Evolutionary conservation across 1,140 invertebrate species (phyloP), one percentile per base, ranked within the genome.

Genomic region (Maconellicoccus hirsutus): DNA sequence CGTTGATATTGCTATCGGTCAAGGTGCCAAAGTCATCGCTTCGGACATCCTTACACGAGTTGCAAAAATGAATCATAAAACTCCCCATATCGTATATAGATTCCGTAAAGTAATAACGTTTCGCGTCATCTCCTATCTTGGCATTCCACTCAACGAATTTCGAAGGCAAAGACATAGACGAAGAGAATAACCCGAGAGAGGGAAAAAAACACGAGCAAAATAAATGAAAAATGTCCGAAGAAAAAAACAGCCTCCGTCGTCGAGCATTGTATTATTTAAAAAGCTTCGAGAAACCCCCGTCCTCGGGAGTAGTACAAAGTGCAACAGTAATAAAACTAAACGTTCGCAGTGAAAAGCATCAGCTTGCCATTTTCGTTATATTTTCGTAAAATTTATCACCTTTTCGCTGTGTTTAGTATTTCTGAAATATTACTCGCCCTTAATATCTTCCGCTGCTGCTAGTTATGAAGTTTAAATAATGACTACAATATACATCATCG

Each of bases 391-490:
- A 66, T 66, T 66, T 66, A 66, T 66, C 61, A 66, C 61, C 61
- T 66, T 66, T 66, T 66, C 16, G 25, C 25, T 66, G 22, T 12
- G 21, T 66, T 66, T 19, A 52, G 42, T 52, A 52, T 52, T 52
- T 52, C 42, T 52, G 25, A 66, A 66, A 66, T 26, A 66, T 66
- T 66, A 66, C 61, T 66, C 25, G 61, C 22, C 61, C 25, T 66
- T 66, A 66, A 66, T 66, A 66, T 66, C 61, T 66, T 66, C 25
- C 61, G 25, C 61, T 66, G 10, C 25, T 66, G 25, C 61, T 26
- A 66, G 21, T 66, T 66, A 66, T 66, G 61, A 66, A 66, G 61
- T 66, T 66, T 66, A 66, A 66, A 66, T 66, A 66, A 66, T 66
- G 61, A 66, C 61, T 66, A 66, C 61, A 12, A 25, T 66, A 66